Percentiles rank a stretch among this genome's conserved stretches.
phyloP scores from a whole-genome alignment of 2,797 vertebrate genomes.

The Anabas testudineus region DNA sequence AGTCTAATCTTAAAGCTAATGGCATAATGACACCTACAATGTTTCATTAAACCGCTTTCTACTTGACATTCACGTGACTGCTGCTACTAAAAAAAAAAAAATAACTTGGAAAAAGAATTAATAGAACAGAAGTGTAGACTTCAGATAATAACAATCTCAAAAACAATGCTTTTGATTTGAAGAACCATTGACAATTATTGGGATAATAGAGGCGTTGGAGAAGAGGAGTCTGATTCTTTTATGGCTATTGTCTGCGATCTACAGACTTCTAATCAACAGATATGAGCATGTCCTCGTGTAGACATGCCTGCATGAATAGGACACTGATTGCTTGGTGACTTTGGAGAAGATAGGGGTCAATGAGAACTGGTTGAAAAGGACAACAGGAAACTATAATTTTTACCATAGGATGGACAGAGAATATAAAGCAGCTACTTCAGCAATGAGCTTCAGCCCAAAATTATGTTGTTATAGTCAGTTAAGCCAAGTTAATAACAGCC shows the following conservation, averaged over 20 bases:
- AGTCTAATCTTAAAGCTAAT: slow-evolving; percentile 41
- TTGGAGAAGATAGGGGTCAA: slow-evolving; percentile 53
- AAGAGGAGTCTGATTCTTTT: slow-evolving; percentile 17
- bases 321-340: slow-evolving; percentile 60
- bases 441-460: slow-evolving; percentile 8
- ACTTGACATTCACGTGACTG: slow-evolving; percentile 20
- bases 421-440: slow-evolving; percentile 19
- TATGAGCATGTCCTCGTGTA: slow-evolving; percentile 28
- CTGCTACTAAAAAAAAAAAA: not conserved
- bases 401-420: slow-evolving; percentile 10
- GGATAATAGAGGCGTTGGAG: slow-evolving; percentile 33
- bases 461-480: slow-evolving; percentile 4
- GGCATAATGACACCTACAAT: slow-evolving; percentile 4
- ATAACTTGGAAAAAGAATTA: not conserved
- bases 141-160: slow-evolving; percentile 19
- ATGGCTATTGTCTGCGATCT: slow-evolving; percentile 19
- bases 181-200: slow-evolving; percentile 28
- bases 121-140: not conserved
- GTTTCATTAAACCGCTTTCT: slow-evolving; percentile 38
- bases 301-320: slow-evolving; percentile 28
- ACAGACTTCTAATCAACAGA: slow-evolving; percentile 41
- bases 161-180: slow-evolving; percentile 23
- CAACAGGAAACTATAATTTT: slow-evolving; percentile 31
- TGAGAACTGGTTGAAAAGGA: slow-evolving; percentile 34
- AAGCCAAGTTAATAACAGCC: not conserved